A percentile compares a stretch with the other conserved stretches of the same genome.
Conservation (phyloP, 1,140 invertebrate genomes). For the Stenopsyche tienmushanensis region DNA sequence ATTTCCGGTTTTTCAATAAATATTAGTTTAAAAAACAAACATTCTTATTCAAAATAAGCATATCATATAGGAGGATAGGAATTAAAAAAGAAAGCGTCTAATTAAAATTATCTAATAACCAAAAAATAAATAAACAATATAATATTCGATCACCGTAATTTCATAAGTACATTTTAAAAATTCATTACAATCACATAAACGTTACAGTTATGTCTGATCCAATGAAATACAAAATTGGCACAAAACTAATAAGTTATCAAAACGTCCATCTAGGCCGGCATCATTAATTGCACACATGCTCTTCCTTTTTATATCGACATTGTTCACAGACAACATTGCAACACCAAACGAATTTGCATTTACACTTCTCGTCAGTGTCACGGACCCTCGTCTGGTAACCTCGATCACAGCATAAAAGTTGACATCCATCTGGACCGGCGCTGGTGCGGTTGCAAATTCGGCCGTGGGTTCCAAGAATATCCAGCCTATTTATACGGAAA, state of each 20-base stretch:
- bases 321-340: slow-evolving; percentile 86
- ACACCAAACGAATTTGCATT: slow-evolving; percentile 93
- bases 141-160: no score
- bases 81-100: no score
- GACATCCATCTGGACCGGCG: slow-evolving; percentile 77
- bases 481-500: background rate
- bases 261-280: background rate
- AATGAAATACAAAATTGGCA: slow-evolving; percentile 16
- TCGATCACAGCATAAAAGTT: slow-evolving; percentile 85
- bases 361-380: slow-evolving; percentile 87
- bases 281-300: slow-evolving; percentile 83
- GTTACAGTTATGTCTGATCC: no score
- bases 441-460: slow-evolving; percentile 82
- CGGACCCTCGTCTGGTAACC: slow-evolving; percentile 87
- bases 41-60: no score
- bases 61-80: no score
- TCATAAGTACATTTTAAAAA: no score
- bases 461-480: slow-evolving; percentile 76
- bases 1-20: no score
- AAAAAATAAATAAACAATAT: no score
- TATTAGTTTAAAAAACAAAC: no score
- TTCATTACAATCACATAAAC: no score
- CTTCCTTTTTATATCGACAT: slow-evolving; percentile 76
- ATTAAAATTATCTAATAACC: no score
- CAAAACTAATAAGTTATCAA: slow-evolving; percentile 7